Percentiles rank a stretch among this genome's conserved stretches.
phyloP scores from a whole-genome alignment of 2,113 vertebrate genomes.

The Lathamus discolor region DNA sequence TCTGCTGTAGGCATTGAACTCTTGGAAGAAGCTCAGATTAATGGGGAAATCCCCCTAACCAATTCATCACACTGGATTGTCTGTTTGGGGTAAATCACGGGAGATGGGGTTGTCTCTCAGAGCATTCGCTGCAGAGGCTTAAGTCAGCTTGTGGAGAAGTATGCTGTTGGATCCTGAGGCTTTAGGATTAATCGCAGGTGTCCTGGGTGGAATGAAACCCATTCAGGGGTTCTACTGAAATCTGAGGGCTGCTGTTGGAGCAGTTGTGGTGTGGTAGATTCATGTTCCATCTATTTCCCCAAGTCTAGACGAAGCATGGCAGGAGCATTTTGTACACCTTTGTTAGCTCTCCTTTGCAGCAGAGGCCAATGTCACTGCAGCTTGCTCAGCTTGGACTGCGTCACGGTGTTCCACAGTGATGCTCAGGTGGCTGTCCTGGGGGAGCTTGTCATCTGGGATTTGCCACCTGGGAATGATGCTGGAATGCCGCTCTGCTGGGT shows the following conservation, averaged over 20 bases:
- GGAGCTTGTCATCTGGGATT: not conserved
- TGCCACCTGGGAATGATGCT: not conserved
- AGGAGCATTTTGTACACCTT: not conserved
- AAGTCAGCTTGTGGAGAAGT: not conserved
- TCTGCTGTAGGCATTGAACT: not conserved
- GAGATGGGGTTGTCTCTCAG: not conserved
- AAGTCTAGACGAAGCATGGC: not conserved
- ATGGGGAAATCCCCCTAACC: not conserved
- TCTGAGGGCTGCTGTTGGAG: not conserved
- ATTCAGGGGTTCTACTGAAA: not conserved
- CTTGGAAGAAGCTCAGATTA: not conserved
- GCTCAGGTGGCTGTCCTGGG: accelerated
- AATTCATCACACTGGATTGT: not conserved
- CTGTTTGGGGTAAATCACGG: not conserved
- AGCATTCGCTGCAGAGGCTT: not conserved
- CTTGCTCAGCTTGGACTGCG: accelerated
- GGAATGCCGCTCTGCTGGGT: accelerated
- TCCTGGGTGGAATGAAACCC: not conserved
- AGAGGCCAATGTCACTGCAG: not conserved
- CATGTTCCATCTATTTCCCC: not conserved
- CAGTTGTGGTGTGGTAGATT: not conserved
- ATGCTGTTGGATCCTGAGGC: not conserved
- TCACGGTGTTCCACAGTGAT: not conserved
- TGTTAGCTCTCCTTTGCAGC: not conserved
- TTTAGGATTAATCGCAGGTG: not conserved